Conservation (phyloP, 2,113 vertebrate species). For the Siniperca knerii region DNA sequence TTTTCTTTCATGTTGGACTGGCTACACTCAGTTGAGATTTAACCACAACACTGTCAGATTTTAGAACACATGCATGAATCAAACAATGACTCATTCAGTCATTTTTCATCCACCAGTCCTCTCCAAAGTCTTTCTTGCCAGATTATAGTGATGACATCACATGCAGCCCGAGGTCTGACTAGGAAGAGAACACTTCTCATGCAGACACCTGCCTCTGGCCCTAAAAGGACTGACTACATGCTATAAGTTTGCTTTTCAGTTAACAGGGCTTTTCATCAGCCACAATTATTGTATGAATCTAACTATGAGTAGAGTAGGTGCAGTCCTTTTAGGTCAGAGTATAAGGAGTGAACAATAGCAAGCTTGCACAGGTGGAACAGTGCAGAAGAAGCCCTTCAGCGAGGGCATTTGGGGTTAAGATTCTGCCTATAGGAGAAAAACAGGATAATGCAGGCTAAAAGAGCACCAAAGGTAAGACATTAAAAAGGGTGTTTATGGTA, state of each 20-base stretch:
- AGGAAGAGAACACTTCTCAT: slow-evolving; percentile 52
- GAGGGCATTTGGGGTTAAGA: slow-evolving; percentile 39
- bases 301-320: not conserved
- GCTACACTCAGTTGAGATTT: not conserved
- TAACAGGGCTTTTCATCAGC: not conserved
- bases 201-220: slow-evolving; percentile 60
- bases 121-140: not conserved
- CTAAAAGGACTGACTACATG: slow-evolving; percentile 65
- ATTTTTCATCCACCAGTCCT: slow-evolving; percentile 13
- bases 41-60: not conserved
- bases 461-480: slow-evolving; percentile 40
- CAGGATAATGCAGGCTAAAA: slow-evolving; percentile 35
- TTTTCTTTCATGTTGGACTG: not conserved
- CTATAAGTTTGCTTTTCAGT: not conserved
- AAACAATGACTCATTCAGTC: slow-evolving; percentile 14
- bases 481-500: not conserved
- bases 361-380: slow-evolving; percentile 69
- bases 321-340: slow-evolving; percentile 75
- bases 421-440: slow-evolving; percentile 16
- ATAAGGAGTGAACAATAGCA: slow-evolving; percentile 55
- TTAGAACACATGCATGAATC: slow-evolving; percentile 7
- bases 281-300: not conserved
- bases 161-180: slow-evolving; percentile 53
- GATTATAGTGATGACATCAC: slow-evolving; percentile 23
- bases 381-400: slow-evolving; percentile 42